These are phyloP conservation scores for Coremacera marginata DNA, from an alignment of 2,888 invertebrate species.

Conservation along the genomic window DNA sequence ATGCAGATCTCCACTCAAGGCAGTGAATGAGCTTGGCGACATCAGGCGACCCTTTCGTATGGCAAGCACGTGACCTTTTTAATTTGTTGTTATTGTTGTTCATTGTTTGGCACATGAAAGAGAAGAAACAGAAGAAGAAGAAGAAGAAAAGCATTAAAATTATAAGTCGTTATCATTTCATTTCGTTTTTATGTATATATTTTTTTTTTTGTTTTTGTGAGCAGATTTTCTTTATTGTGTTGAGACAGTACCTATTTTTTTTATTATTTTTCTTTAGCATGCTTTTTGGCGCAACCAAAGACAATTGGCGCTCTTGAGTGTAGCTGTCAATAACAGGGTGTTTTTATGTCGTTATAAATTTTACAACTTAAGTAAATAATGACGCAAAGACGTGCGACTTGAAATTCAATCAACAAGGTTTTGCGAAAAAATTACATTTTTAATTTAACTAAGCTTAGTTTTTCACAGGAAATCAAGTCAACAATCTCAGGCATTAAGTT, in stretches of 20 bases:
- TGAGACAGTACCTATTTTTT: neutral
- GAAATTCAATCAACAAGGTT: too few species aligned
- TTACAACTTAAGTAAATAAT: too few species aligned
- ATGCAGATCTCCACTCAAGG: slow-evolving; percentile 83
- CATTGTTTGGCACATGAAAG: neutral
- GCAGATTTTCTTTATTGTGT: neutral
- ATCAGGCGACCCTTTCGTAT: slow-evolving; percentile 72
- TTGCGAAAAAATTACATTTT: too few species aligned
- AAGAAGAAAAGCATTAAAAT: slow-evolving; percentile 29
- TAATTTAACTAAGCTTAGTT: too few species aligned
- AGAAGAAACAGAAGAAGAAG: slow-evolving; percentile 30
- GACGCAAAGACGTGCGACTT: too few species aligned
- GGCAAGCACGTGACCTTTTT: slow-evolving; percentile 68
- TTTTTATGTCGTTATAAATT: too few species aligned
- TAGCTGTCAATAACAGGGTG: too few species aligned
- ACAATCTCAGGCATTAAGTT: too few species aligned
- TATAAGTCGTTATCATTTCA: slow-evolving; percentile 11
- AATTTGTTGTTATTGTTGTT: slow-evolving; percentile 31
- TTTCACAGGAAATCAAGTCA: too few species aligned
- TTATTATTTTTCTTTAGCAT: neutral
- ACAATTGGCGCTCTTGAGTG: too few species aligned
- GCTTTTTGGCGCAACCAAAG: neutral
- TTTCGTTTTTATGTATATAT: slow-evolving; percentile 14
- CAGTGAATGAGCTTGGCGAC: slow-evolving; percentile 82
- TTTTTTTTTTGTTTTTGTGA: neutral